Percentiles rank a stretch among this genome's conserved stretches.
Evolutionary conservation across 2,888 invertebrate genomes (phyloP).

Genomic region (Macrosiphum euphorbiae): DNA sequence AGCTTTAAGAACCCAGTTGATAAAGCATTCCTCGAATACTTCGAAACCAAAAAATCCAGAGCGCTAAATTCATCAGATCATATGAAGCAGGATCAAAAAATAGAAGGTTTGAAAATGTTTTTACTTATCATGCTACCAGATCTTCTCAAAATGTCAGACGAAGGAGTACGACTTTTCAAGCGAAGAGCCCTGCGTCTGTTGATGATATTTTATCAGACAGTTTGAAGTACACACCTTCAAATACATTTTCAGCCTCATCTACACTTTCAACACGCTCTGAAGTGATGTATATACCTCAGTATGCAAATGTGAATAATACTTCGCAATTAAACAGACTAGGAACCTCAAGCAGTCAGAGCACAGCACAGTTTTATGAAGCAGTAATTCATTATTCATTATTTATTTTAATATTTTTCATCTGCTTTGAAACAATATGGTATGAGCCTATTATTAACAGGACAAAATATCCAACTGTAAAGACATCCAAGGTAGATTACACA

Average conservation of each 20-base stretch:
- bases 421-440: too few relatives aligned
- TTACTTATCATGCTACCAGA: conserved; percentile 18
- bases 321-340: neutral
- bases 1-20: neutral
- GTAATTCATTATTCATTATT: too few relatives aligned
- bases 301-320: conserved; percentile 12
- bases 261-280: neutral
- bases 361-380: too few relatives aligned
- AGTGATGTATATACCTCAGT: neutral
- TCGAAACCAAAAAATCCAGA: neutral
- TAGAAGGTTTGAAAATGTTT: neutral
- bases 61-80: too few relatives aligned
- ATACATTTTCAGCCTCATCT: conserved; percentile 27
- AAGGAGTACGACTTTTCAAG: neutral
- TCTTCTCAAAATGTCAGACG: neutral
- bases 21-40: conserved; percentile 22
- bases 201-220: conserved; percentile 22
- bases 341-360: neutral
- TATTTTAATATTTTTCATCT: too few relatives aligned
- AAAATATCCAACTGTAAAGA: too few relatives aligned
- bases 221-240: neutral
- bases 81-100: too few relatives aligned
- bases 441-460: too few relatives aligned
- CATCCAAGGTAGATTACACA: too few relatives aligned
- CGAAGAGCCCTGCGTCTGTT: neutral